Conservation (phyloP, 2,888 invertebrate species). For the Macrophya annulata region DNA sequence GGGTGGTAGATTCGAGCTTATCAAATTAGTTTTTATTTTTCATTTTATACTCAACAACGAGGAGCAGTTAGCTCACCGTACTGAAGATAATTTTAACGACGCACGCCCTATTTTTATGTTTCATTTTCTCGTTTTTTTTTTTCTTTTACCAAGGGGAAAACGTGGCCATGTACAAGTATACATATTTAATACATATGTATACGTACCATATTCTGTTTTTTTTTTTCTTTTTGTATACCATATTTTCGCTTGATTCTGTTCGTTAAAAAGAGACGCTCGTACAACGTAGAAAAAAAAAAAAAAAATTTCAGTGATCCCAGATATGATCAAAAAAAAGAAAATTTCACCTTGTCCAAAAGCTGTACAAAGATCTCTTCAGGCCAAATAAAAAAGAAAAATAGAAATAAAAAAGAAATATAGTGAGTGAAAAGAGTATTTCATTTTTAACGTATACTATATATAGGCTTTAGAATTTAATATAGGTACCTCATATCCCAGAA, state of each 20-base stretch:
- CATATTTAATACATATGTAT: not conserved
- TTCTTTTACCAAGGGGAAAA: slow-evolving; percentile 29
- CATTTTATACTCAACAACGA: slow-evolving; percentile 18
- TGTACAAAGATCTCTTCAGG: slow-evolving; percentile 14
- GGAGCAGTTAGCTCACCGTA: not conserved
- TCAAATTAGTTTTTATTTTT: slow-evolving; percentile 38
- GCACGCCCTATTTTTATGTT: too few relatives aligned
- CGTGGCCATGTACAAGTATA: not conserved
- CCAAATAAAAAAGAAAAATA: not conserved
- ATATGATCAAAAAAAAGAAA: not conserved
- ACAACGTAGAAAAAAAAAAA: not conserved
- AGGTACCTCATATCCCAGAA: too few relatives aligned
- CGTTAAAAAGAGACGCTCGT: slow-evolving; percentile 36
- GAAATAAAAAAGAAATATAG: too few relatives aligned
- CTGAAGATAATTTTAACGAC: slow-evolving; percentile 51
- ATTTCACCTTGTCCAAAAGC: slow-evolving; percentile 8
- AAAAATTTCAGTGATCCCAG: not conserved
- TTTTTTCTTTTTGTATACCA: not conserved
- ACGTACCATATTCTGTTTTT: too few relatives aligned
- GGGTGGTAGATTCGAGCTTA: slow-evolving; percentile 11
- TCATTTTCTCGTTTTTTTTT: too few relatives aligned
- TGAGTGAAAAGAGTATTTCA: not conserved
- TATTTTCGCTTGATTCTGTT: slow-evolving; percentile 1
- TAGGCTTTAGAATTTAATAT: too few relatives aligned
- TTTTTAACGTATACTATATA: too few relatives aligned